Evolutionary conservation across 2,113 vertebrate genomes (phyloP), one percentile per base, ranked within the genome.

Genomic region (Hypomesus transpacificus): DNA sequence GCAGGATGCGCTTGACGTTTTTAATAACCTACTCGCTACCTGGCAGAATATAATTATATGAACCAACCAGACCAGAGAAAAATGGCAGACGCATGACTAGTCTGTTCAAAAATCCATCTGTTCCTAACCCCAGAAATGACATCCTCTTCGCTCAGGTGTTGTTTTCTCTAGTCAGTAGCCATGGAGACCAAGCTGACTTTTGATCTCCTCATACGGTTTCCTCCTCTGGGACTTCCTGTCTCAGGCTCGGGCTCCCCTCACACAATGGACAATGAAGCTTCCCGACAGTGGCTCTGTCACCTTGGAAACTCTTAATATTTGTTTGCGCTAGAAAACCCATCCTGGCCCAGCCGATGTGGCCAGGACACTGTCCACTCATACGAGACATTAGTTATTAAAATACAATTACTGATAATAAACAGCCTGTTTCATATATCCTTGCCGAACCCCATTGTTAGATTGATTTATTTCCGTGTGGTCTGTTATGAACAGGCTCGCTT

Each of bases 111-210:
- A 46, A 46, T 46, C 39, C 39, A 11, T 46, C 39, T 46, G 39
- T 46, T 46, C 9, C 14, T 28, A 17, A 28, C 21, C 18, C 57
- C 21, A 8, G 24, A 26, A 26, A 26, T 26, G 17, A 28, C 14
- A 28, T 74, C 58, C 73, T 70, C 84, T 83, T 83, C 82, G 81
- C 88, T 85, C 5, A 77, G 77, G 78, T 82, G 58, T 75, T 80
- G 75, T 78, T 82, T 72, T 67, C 20, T 69, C 87, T 72, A 74
- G 79, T 79, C 61, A 2, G 71, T 3, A 46, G 72, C 80, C 76
- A 61, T 1, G 71, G 20, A 77, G 72, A 81, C 79, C 81, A 50
- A 78, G 81, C 73, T 76, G 75, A 77, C 68, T 61, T 75, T 75
- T 71, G 73, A 75, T 69, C 80, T 82, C 67, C 53, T 53, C 16